A percentile compares a stretch with the other conserved stretches of the same genome.
phyloP scores from a whole-genome alignment of 2,113 vertebrate genomes.

The Nothocercus nigrocapillus region DNA sequence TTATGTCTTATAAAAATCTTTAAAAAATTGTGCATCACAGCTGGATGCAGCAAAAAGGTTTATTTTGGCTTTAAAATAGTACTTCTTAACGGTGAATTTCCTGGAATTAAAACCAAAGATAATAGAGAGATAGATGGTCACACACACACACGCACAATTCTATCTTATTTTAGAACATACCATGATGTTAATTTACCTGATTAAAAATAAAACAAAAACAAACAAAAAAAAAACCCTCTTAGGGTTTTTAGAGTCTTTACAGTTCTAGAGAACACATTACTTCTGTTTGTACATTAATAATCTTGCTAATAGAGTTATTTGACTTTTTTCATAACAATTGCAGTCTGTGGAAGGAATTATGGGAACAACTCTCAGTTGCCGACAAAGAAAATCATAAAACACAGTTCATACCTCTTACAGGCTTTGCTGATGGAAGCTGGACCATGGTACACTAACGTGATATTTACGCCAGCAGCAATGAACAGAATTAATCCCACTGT shows the following conservation, averaged over 20 bases:
- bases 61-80: background rate
- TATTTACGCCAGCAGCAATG: background rate
- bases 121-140: too few relatives aligned
- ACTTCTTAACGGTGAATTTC: background rate
- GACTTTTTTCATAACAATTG: background rate
- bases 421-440: background rate
- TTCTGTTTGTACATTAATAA: background rate
- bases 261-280: too few relatives aligned
- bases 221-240: background rate
- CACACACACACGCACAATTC: background rate
- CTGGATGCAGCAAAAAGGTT: background rate
- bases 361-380: fast-evolving
- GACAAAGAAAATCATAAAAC: background rate
- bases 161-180: too few relatives aligned
- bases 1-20: background rate
- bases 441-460: background rate
- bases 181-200: background rate
- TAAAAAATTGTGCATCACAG: background rate
- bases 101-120: background rate
- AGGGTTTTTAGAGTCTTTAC: too few relatives aligned
- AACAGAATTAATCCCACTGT: background rate
- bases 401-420: background rate
- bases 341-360: background rate
- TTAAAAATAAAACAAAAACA: background rate
- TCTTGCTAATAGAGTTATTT: background rate